Percentiles rank a stretch among this genome's conserved stretches.
phyloP scores from a whole-genome alignment of 2,113 vertebrate genomes.

The Oncorhynchus keta region DNA sequence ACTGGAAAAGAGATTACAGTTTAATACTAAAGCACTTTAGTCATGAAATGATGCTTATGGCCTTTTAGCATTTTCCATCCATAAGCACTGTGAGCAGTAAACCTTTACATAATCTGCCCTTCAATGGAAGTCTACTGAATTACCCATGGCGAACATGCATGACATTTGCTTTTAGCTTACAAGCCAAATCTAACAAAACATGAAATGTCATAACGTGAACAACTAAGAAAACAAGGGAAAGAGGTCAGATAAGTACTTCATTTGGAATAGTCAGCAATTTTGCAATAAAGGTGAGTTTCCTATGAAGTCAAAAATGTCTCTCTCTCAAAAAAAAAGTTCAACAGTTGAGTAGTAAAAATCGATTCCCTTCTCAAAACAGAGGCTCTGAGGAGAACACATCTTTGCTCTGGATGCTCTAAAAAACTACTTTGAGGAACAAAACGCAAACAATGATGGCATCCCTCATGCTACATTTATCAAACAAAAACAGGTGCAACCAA shows the following conservation, averaged over 20 bases:
- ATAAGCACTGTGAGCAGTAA: no score
- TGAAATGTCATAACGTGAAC: neutral
- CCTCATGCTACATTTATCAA: neutral
- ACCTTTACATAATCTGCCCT: neutral
- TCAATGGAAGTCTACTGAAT: neutral
- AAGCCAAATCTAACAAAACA: neutral
- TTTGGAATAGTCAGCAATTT: neutral
- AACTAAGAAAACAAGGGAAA: neutral
- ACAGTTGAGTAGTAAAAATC: no score
- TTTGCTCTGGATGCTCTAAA: no score
- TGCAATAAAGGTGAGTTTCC: neutral
- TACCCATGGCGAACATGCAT: neutral
- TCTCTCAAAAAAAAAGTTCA: neutral
- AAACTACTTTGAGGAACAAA: neutral
- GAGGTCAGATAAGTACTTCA: neutral
- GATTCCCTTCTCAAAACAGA: no score
- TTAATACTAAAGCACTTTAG: neutral
- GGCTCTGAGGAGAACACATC: no score
- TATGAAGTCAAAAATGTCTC: neutral
- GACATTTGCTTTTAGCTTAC: neutral
- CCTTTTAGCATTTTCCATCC: no score
- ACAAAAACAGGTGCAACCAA: neutral
- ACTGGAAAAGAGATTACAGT: constrained; percentile 21
- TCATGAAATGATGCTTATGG: neutral
- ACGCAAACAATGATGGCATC: neutral